Evolutionary conservation across 1,140 invertebrate species (phyloP), one percentile per base, ranked within the genome.

Genomic region (Cydia strobilella): DNA sequence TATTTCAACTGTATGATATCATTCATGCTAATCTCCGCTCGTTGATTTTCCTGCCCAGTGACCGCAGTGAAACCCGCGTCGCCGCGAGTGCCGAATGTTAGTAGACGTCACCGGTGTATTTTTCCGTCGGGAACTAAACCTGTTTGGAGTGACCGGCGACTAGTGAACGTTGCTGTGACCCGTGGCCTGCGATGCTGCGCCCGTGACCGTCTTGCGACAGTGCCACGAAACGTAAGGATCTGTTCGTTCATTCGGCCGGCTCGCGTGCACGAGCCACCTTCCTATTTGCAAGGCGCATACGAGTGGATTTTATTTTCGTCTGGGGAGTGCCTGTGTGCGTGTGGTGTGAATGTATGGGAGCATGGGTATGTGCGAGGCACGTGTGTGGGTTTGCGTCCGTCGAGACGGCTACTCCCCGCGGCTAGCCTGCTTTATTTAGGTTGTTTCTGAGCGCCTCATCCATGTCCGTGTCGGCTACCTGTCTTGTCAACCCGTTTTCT

Each of bases 281-380:
- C 89, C 90, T 90, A 91, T 91, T 92, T 89, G 90, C 90, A 91
- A 90, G 89, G 88, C 88, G 87, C 89, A 91, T 90, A 90, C 87
- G 88, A 90, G 89, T 90, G 89, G 84, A 88, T 92, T 92, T 92
- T 92, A 92, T 92, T 92, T 92, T 92, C 87, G 90, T 92, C 90
- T 91, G 84, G 86, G 76, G 76, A 78, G 73, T 80, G 76, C 35
- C 75, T 86, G 85, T 88, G 88, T 89, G 88, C 79, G 88, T 87
- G 85, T 72, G 78, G 78, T 77, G 80, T 42, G 82, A 39, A 78
- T 84, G 83, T 85, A 84, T 78, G 86, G 74, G 51, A 69, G 83
- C 18, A 77, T 73, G 82, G 75, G 85, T 86, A 83, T 82, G 84
- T 82, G 82, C 77, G 75, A 42, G 39, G 66, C 63, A 72, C 48